phyloP scores from a whole-genome alignment of 1,140 invertebrate species.

The Ostrea denselamellosa region DNA sequence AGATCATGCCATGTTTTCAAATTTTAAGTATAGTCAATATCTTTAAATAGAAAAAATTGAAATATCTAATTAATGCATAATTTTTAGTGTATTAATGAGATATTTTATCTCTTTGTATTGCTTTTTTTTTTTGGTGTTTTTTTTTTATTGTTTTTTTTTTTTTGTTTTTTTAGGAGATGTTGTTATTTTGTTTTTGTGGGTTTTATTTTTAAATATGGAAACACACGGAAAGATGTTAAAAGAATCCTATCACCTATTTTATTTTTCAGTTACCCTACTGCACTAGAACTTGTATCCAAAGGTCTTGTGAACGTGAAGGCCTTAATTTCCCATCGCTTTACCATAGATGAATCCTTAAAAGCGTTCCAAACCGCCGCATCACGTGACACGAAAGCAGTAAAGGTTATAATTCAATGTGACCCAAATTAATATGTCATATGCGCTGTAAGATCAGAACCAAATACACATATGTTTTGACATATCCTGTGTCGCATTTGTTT shows the following conservation, averaged over 20 bases:
- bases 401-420: conserved; percentile 88
- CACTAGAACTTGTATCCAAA: conserved; percentile 89
- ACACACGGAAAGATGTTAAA: not conserved
- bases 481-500: not conserved
- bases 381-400: conserved; percentile 84
- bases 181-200: too few relatives aligned
- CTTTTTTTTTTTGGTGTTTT: too few relatives aligned
- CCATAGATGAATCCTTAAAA: conserved; percentile 88
- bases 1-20: too few relatives aligned
- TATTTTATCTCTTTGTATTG: too few relatives aligned
- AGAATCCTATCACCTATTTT: not conserved
- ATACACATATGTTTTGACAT: not conserved
- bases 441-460: not conserved
- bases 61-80: too few relatives aligned
- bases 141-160: too few relatives aligned
- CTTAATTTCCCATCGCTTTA: conserved; percentile 94
- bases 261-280: conserved; percentile 87
- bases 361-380: conserved; percentile 86
- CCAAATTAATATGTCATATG: not conserved
- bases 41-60: too few relatives aligned
- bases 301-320: conserved; percentile 91
- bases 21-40: too few relatives aligned
- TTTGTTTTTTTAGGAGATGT: too few relatives aligned
- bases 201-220: too few relatives aligned
- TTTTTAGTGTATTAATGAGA: too few relatives aligned